phyloP scores from a whole-genome alignment of 2,797 vertebrate genomes.

The Lithobates pipiens region DNA sequence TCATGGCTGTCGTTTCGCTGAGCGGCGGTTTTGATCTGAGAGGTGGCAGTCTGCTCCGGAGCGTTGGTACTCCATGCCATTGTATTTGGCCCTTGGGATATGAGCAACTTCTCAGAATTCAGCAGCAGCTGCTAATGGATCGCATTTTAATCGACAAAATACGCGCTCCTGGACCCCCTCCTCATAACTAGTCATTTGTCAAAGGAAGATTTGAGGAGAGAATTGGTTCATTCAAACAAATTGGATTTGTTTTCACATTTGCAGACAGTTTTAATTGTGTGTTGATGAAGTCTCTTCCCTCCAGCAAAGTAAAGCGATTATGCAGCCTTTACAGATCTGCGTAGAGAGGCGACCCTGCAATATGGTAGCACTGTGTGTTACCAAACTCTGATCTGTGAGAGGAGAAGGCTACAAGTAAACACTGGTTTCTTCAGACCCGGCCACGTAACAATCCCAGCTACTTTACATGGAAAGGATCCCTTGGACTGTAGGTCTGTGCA shows the following conservation, averaged over 20 bases:
- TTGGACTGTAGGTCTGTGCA: no score
- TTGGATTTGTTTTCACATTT: conserved; percentile 33
- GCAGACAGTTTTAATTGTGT: conserved; percentile 38
- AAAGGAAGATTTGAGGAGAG: conserved; percentile 31
- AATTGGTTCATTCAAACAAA: conserved; percentile 8
- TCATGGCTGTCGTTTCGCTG: conserved; percentile 15
- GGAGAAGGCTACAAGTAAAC: no score
- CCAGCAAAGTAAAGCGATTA: not conserved
- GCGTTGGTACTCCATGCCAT: conserved; percentile 5
- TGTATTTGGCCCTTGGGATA: conserved; percentile 36
- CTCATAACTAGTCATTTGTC: conserved; percentile 34
- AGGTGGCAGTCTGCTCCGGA: conserved; percentile 1
- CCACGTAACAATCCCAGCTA: no score
- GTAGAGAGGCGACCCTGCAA: no score
- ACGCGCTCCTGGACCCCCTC: not conserved
- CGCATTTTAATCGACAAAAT: conserved; percentile 13
- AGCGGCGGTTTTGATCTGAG: not conserved
- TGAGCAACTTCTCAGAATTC: not conserved
- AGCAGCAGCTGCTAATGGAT: conserved; percentile 39
- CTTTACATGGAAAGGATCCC: no score
- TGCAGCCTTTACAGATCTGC: no score
- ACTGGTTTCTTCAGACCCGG: no score
- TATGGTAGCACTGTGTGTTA: no score
- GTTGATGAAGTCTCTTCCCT: conserved; percentile 35
- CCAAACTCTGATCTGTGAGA: no score